phyloP scores from a whole-genome alignment of 2,888 invertebrate species.

The Nomada fabriciana region DNA sequence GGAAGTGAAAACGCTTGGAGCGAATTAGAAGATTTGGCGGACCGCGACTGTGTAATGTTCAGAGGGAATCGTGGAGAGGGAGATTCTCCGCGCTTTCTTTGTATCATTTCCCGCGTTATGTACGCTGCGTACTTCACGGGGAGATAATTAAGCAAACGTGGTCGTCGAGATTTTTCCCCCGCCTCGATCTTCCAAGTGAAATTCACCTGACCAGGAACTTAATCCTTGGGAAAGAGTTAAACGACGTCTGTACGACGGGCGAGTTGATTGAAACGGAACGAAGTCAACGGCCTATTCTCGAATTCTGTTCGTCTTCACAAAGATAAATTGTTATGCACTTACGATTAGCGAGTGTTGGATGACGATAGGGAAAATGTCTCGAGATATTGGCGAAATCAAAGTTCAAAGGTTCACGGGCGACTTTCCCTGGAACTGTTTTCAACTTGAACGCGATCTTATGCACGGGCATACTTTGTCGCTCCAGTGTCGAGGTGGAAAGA shows the following conservation, averaged over 20 bases:
- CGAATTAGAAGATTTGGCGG: constrained; percentile 17
- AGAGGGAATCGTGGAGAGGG: constrained; percentile 14
- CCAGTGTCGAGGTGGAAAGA: too few relatives aligned
- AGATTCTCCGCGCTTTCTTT: constrained; percentile 9
- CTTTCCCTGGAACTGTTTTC: constrained; percentile 29
- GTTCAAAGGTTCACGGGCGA: constrained; percentile 45
- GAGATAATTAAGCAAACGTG: constrained; percentile 16
- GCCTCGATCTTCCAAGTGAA: not conserved
- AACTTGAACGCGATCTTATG: not conserved
- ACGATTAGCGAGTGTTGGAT: not conserved
- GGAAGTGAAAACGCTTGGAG: constrained; percentile 23
- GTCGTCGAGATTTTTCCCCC: not conserved
- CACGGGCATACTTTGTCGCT: not conserved
- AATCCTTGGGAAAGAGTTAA: not conserved
- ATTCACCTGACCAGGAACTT: not conserved
- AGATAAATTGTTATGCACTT: not conserved
- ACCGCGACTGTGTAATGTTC: too few relatives aligned
- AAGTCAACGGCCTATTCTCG: too few relatives aligned
- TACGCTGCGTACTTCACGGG: constrained; percentile 6
- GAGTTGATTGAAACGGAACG: too few relatives aligned
- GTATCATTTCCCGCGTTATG: not conserved
- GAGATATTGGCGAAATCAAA: constrained; percentile 31
- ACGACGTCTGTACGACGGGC: not conserved
- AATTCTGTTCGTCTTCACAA: not conserved
- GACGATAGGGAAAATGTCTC: not conserved